Base-by-base conservation (phyloP, 1,140 invertebrate species). In the Sinonovacula constricta region DNA sequence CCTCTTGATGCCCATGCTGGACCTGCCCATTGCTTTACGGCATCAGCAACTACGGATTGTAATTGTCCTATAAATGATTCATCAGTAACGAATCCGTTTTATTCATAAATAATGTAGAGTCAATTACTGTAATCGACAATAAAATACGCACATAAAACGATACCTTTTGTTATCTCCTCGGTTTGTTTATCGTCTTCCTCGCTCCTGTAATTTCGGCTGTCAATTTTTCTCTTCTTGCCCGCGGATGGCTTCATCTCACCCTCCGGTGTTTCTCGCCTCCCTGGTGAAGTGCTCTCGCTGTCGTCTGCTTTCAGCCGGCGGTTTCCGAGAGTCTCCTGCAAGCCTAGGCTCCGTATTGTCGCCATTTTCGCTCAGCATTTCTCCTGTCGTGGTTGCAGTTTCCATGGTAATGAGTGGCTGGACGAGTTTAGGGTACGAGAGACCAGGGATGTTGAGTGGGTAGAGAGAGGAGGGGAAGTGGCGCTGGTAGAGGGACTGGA, bases 341-440 rank as follows among this genome's bases (percentile, higher is more conserved):
- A 45, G 22, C 5, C 31, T 30, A 60, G 15, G 57, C 18, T n/a
- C 24, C 24, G 18, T n/a, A 26, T n/a, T 22, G 34, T 36, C 30
- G 39, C n/a, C 39, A 14, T 31, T 10, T 3, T 69, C 66, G 14
- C 28, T 26, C 1, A 51, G 72, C n/a, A 76, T 15, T 33, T 83
- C 74, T 18, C 53, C 60, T 18, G 69, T 36, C n/a, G n/a, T n/a
- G n/a, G n/a, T n/a, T n/a, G n/a, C n/a, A n/a, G n/a, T n/a, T 45
- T 83, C 77, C 33, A 59, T 10, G 45, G 45, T 45, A 0, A 51
- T 30, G 4, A 84, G 56, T 22, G 81, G 83, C 68, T 84, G 79
- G 3, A 85, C 84, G 28, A 85, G 54, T 62, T 79, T 80, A 2
- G 84, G 84, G 34, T 85, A 85, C 12, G 84, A 85, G 18, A 85